phyloP scores from a whole-genome alignment of 2,797 vertebrate genomes.

The Hybognathus amarus region DNA sequence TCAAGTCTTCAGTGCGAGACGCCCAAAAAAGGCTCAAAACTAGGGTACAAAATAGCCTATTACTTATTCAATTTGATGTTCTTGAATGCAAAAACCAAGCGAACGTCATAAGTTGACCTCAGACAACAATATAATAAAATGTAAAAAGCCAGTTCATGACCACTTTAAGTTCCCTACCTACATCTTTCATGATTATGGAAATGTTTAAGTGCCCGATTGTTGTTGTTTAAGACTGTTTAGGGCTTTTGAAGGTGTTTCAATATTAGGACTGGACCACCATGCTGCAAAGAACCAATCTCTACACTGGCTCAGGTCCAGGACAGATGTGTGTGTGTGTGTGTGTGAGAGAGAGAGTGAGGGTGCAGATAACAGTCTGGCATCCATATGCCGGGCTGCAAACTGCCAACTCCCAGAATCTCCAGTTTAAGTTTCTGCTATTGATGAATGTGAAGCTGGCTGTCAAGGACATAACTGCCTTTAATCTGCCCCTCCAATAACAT shows the following conservation, averaged over 20 bases:
- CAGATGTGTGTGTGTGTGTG: slow-evolving; percentile 17
- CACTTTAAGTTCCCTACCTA: neutral
- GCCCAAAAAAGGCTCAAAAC: no score
- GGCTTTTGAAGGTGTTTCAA: slow-evolving; percentile 23
- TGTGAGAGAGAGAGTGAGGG: slow-evolving; percentile 45
- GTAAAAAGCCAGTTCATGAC: no score
- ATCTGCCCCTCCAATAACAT: slow-evolving; percentile 75
- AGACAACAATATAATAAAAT: no score
- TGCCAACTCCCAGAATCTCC: slow-evolving; percentile 69
- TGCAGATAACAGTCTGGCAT: slow-evolving; percentile 68
- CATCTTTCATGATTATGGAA: neutral
- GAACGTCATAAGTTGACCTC: no score
- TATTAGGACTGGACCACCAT: slow-evolving; percentile 47
- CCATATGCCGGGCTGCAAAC: slow-evolving; percentile 70
- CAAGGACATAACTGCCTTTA: slow-evolving; percentile 76
- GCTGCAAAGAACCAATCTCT: slow-evolving; percentile 31
- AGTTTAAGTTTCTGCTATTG: slow-evolving; percentile 72
- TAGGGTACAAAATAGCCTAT: no score
- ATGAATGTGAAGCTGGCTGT: slow-evolving; percentile 75
- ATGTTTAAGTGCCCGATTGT: neutral
- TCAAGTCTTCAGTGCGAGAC: no score
- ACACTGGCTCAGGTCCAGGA: slow-evolving; percentile 19
- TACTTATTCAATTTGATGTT: no score
- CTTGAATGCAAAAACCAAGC: no score
- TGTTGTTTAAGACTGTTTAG: slow-evolving; percentile 8